Conservation (phyloP, 1,140 invertebrate species). For the Trigoniulus corallinus region DNA sequence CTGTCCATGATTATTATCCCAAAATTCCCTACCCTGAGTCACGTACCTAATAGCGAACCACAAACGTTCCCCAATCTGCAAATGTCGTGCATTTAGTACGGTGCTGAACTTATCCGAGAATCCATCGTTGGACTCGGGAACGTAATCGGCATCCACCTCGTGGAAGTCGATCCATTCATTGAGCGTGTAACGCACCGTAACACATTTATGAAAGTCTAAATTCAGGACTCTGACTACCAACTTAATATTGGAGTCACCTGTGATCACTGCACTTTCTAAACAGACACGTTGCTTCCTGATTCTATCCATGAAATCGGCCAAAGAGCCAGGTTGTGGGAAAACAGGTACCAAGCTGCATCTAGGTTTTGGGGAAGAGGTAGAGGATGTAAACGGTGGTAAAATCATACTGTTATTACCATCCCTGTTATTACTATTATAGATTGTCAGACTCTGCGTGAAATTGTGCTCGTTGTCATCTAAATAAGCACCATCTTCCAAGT, state of each 20-base stretch:
- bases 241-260: constrained; percentile 49
- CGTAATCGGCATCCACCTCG: constrained; percentile 59
- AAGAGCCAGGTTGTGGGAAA: constrained; percentile 64
- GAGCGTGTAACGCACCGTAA: constrained; percentile 66
- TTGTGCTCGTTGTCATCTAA: constrained; percentile 1
- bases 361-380: constrained; percentile 37
- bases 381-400: constrained; percentile 19
- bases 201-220: constrained; percentile 77
- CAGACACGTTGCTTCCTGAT: constrained; percentile 54
- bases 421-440: constrained; percentile 1
- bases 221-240: constrained; percentile 77
- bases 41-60: constrained; percentile 69
- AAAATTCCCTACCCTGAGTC: constrained; percentile 63
- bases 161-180: constrained; percentile 69
- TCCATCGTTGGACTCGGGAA: constrained; percentile 75
- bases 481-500: constrained; percentile 13
- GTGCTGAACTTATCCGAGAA: constrained; percentile 64
- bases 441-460: background rate
- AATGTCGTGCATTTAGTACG: constrained; percentile 32
- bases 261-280: constrained; percentile 64
- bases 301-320: constrained; percentile 55
- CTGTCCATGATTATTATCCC: constrained; percentile 70
- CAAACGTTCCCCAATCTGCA: constrained; percentile 51
- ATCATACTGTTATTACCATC: constrained; percentile 5
- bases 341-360: constrained; percentile 43